Base-by-base conservation (phyloP, 1,140 invertebrate genomes). In the Temnothorax nylanderi region DNA sequence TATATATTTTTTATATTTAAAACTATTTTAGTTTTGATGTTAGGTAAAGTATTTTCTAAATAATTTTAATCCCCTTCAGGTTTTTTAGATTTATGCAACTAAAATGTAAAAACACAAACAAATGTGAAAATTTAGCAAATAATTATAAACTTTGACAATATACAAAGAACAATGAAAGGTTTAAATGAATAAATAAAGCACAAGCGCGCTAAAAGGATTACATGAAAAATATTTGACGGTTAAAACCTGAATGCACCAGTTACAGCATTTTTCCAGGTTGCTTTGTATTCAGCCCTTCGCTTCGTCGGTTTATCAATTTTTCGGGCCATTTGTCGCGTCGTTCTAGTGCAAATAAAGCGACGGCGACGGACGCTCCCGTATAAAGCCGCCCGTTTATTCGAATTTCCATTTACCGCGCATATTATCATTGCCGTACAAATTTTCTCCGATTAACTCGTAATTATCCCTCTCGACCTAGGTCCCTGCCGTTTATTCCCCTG, bases 381-480 rank as follows among this genome's bases (percentile, higher is more conserved):
- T 11, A 72, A 82, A 74, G 26, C 67, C 37, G 8, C 2, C 51
- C 37, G 54, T 89, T 69, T 77, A 82, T 82, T 89, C 64, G 85
- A 82, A 89, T 77, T 77, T 89, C 88, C 72, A 87, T 89, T 84
- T 82, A 76, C n/a, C 56, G 16, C 65, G 21, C 56, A 54, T 72
- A 87, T 90, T 75, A 84, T 89, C 89, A 89, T 89, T 89, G 89
- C 85, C 65, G 89, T 60, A 75, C 85, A 81, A 89, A 90, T 87
- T 90, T 89, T 89, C 88, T 44, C 80, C 71, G 78, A 69, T 71
- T 75, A 75, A 41, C 74, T 87, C 86, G 62, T 90, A 90, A 90
- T 90, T 88, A 87, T 77, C 74, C 37, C 8, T 54, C 65, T 77
- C 78, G 67, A 64, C 85, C 75, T 58, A 65, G 49, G 75, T 87